Evolutionary conservation across 2,888 invertebrate genomes (phyloP).

Genomic region (Pycnomerus fuliginosus): DNA sequence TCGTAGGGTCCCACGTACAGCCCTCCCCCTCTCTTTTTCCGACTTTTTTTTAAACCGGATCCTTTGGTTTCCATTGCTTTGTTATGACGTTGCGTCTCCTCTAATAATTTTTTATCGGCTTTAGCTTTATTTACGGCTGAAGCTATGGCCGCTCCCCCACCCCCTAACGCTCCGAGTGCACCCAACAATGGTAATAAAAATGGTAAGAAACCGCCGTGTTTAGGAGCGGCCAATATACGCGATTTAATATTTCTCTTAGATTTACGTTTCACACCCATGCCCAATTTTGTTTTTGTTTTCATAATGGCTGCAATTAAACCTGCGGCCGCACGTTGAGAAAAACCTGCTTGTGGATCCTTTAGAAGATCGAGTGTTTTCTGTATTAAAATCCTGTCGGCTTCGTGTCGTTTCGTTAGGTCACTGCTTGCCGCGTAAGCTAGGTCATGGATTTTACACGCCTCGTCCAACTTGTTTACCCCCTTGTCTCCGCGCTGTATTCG

Average conservation of each 20-base stretch:
- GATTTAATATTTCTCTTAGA: conserved; percentile 9
- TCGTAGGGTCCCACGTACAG: conserved; percentile 31
- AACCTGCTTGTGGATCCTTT: conserved; percentile 28
- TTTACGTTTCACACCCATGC: conserved; percentile 26
- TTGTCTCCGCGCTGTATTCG: conserved; percentile 37
- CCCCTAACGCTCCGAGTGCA: conserved; percentile 43
- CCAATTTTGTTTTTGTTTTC: conserved; percentile 36
- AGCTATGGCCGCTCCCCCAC: conserved; percentile 43
- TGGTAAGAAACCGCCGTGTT: conserved; percentile 39
- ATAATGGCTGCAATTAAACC: conserved; percentile 32
- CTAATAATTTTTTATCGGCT: conserved; percentile 36
- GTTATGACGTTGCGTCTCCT: conserved; percentile 43
- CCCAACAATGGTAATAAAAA: conserved; percentile 42
- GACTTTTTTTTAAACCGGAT: conserved; percentile 21
- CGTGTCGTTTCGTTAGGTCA: too few relatives aligned
- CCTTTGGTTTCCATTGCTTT: conserved; percentile 44
- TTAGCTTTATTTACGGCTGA: conserved; percentile 43
- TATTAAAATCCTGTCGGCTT: too few relatives aligned
- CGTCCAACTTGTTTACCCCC: conserved; percentile 35
- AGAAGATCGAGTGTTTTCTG: too few relatives aligned
- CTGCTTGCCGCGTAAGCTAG: conserved; percentile 34
- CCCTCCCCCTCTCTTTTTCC: conserved; percentile 23
- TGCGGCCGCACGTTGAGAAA: conserved; percentile 34
- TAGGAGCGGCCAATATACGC: conserved; percentile 34
- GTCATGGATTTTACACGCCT: conserved; percentile 36